Evolutionary conservation across 1,140 invertebrate genomes (phyloP).

Genomic region (Eriosoma lanigerum): DNA sequence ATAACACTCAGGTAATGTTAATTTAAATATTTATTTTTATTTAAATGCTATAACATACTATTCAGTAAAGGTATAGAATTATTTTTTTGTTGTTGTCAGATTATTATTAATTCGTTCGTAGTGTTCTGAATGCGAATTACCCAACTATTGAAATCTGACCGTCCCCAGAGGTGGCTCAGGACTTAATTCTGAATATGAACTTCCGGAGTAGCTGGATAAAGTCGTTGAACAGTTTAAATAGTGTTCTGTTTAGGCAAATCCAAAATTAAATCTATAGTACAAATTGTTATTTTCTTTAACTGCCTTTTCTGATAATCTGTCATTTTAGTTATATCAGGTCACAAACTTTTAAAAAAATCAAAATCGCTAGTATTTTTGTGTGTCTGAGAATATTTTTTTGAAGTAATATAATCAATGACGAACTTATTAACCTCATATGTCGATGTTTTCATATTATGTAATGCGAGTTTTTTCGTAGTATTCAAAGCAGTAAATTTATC

Average conservation of each 20-base stretch:
- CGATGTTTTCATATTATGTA: background rate
- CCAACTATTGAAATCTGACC: conserved; percentile 1
- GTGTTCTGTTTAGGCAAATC: conserved; percentile 19
- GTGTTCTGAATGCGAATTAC: conserved; percentile 2
- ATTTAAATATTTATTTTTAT: conserved; percentile 33
- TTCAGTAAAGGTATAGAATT: conserved; percentile 11
- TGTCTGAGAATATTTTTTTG: conserved; percentile 24
- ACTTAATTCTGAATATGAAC: conserved; percentile 22
- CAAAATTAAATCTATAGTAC: conserved; percentile 25
- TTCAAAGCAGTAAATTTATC: conserved; percentile 26
- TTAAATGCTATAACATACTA: conserved; percentile 4
- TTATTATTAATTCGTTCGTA: conserved; percentile 29
- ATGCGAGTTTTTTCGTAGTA: conserved; percentile 19
- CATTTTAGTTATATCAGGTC: conserved; percentile 38
- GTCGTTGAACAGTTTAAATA: conserved; percentile 20
- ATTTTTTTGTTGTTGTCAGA: conserved; percentile 18
- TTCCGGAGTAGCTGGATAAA: conserved; percentile 28
- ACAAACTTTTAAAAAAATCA: conserved; percentile 35
- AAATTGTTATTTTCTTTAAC: conserved; percentile 34
- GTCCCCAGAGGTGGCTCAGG: conserved; percentile 14
- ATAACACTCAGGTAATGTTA: conserved; percentile 36
- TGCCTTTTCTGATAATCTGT: conserved; percentile 45
- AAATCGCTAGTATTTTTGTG: conserved; percentile 34
- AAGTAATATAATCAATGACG: conserved; percentile 22
- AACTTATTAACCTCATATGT: conserved; percentile 27